These are phyloP conservation scores for Drosophila quadrilineata DNA, from an alignment of 1,140 invertebrate genomes.

Conservation along the genomic window DNA sequence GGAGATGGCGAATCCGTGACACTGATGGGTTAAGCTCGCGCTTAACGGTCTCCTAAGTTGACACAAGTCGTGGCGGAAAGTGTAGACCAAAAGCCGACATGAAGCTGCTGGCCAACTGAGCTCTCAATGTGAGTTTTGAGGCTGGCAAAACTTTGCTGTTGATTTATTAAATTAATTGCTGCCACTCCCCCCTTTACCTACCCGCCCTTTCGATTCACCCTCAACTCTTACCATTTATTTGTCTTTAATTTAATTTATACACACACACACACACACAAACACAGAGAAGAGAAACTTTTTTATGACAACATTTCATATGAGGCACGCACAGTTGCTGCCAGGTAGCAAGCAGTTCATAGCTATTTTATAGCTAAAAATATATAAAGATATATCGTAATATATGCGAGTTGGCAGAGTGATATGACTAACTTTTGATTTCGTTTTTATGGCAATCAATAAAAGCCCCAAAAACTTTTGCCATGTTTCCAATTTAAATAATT, in stretches of 20 bases:
- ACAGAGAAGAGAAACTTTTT: slow-evolving; percentile 58
- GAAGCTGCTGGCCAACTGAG: not conserved
- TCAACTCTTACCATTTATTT: slow-evolving; percentile 58
- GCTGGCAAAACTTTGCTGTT: slow-evolving; percentile 65
- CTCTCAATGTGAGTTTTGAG: slow-evolving; percentile 14
- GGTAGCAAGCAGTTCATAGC: too few species aligned
- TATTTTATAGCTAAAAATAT: too few species aligned
- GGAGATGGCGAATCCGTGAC: slow-evolving; percentile 23
- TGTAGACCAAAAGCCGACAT: slow-evolving; percentile 9
- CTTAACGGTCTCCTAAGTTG: slow-evolving; percentile 70
- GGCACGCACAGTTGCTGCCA: too few species aligned
- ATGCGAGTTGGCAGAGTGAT: too few species aligned
- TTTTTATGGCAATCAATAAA: too few species aligned
- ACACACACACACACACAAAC: too few species aligned
- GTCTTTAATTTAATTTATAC: slow-evolving; percentile 71
- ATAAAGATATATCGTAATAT: too few species aligned
- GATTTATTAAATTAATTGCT: slow-evolving; percentile 80
- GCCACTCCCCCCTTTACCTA: slow-evolving; percentile 43
- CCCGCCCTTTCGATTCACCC: not conserved
- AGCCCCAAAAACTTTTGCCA: not conserved
- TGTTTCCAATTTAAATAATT: slow-evolving; percentile 12
- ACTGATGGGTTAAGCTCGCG: slow-evolving; percentile 73
- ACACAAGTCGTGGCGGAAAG: slow-evolving; percentile 43
- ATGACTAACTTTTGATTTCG: too few species aligned
- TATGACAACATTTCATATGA: slow-evolving; percentile 33